A percentile compares a stretch with the other conserved stretches of the same genome.
Conservation (phyloP, 2,888 invertebrate species). For the Cactoblastis cactorum region DNA sequence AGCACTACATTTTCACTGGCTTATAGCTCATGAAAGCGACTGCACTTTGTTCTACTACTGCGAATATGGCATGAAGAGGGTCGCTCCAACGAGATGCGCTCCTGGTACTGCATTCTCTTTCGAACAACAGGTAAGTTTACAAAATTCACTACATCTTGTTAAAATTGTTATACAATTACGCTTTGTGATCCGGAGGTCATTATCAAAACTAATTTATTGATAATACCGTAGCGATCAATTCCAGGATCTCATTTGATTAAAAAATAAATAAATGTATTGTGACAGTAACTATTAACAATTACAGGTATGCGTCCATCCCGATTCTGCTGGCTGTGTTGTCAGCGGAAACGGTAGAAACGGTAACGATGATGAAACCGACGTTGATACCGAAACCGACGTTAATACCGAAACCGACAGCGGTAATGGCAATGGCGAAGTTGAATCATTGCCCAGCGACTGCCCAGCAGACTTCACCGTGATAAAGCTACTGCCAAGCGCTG, state of each 20-base stretch:
- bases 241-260: too few species aligned
- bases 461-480: slow-evolving; percentile 40
- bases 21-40: slow-evolving; percentile 37
- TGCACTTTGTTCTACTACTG: slow-evolving; percentile 44
- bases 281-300: too few species aligned
- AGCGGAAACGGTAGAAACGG: too few species aligned
- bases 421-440: slow-evolving; percentile 15
- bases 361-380: too few species aligned
- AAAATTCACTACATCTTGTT: too few species aligned
- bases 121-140: slow-evolving; percentile 4
- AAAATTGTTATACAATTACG: too few species aligned
- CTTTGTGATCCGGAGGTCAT: too few species aligned
- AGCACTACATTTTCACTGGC: slow-evolving; percentile 61
- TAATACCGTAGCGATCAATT: too few species aligned
- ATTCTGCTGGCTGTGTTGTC: neutral
- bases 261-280: too few species aligned
- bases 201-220: too few species aligned
- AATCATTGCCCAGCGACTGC: slow-evolving; percentile 41
- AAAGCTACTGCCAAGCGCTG: slow-evolving; percentile 40
- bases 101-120: slow-evolving; percentile 7
- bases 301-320: slow-evolving; percentile 5
- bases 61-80: slow-evolving; percentile 31
- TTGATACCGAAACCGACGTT: too few species aligned
- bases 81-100: neutral
- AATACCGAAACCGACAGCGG: neutral